Base-by-base conservation (phyloP, 2,797 vertebrate genomes). In the Myotis vivesi region DNA sequence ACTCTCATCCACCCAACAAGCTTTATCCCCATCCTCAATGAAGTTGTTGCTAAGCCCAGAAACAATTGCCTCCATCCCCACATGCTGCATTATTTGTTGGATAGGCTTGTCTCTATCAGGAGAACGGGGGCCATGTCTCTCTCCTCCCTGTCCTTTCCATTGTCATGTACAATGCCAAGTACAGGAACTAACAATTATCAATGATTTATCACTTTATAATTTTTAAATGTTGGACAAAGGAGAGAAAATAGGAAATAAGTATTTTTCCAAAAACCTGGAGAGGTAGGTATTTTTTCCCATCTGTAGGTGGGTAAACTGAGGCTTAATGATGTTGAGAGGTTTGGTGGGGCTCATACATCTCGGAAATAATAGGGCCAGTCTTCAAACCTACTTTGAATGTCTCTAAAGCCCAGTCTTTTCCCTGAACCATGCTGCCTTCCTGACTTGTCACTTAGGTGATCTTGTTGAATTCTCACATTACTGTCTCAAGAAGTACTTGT, bases 381-480 rank as follows among this genome's bases (percentile, higher is more conserved):
- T 66, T 80, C 69, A 62, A 38, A 3, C 9, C 44, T 73, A 44
- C 28, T 88, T 79, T 49, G 51, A 92, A 36, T 57, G 44, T 59
- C 59, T 83, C 36, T 28, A 62, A 84, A 75, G 49, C 30, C 38
- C 91, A 17, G 2, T 41, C 80, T 92, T 49, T 92, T 3, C 46
- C 90, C 49, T 36, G 13, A 44, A 57, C 75, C 41, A 66, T 5
- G 19, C n/a, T 17, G 68, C 49, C 62, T 91, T 77, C 49, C 76
- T 73, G 51, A 94, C 86, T 23, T 87, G 86, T 87, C 91, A 80
- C 82, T 80, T 76, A 44, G 19, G 85, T 57, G 76, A 95, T 55
- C 94, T 82, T 69, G 36, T 8, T 59, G 76, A 89, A 92, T 82
- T 96, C 92, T 86, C 87, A 91, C 81, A 75, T 38, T 95, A 68